A percentile compares a stretch with the other conserved stretches of the same genome.
These are phyloP conservation scores for Pheosia gnoma DNA, from an alignment of 2,888 invertebrate species.

Conservation along the genomic window DNA sequence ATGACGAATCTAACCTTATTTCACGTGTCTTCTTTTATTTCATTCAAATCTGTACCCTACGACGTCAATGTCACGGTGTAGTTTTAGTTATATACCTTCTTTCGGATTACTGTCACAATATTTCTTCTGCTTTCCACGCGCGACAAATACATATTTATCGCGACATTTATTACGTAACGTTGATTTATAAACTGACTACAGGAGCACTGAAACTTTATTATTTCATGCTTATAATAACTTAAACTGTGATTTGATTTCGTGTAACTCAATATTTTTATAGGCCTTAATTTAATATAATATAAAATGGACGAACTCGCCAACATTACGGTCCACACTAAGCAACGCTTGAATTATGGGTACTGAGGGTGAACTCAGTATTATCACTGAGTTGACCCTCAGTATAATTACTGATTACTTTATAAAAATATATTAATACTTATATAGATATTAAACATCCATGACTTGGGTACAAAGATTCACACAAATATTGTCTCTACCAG, in stretches of 20 bases:
- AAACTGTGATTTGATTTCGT: not conserved
- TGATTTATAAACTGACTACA: conserved; percentile 54
- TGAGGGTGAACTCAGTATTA: too few relatives aligned
- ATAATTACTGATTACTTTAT: too few relatives aligned
- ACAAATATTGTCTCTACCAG: too few relatives aligned
- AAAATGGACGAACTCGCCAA: too few relatives aligned
- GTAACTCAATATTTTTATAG: not conserved
- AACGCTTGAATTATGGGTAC: too few relatives aligned
- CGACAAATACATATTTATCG: conserved; percentile 62
- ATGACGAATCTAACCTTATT: not conserved
- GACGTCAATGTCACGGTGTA: not conserved
- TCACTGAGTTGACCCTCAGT: too few relatives aligned
- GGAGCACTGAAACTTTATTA: not conserved
- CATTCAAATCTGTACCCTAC: not conserved
- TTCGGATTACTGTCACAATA: not conserved
- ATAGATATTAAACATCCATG: too few relatives aligned
- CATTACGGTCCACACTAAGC: too few relatives aligned
- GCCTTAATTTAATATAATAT: not conserved
- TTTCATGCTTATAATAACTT: not conserved
- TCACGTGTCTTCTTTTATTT: not conserved
- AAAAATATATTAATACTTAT: too few relatives aligned
- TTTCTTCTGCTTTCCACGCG: conserved; percentile 34
- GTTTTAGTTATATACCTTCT: not conserved
- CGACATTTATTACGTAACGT: conserved; percentile 60
- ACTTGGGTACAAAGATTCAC: too few relatives aligned